Evolutionary conservation across 2,113 vertebrate genomes (phyloP), one percentile per base, ranked within the genome.

Genomic region (Pseudopodoces humilis): DNA sequence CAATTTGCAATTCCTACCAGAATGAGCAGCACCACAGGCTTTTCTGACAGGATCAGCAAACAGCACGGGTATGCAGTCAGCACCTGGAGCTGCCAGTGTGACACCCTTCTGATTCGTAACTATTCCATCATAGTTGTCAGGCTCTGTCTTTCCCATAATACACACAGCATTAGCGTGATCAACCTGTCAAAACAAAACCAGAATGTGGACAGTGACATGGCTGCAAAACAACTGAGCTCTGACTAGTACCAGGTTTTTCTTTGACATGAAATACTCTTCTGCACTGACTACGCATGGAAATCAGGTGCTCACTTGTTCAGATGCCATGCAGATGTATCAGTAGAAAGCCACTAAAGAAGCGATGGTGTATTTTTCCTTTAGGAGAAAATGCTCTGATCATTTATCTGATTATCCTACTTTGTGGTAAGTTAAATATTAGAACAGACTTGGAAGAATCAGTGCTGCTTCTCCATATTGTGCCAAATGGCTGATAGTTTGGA

Each of bases 21-120:
- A 98, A 79, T 99, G 99, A 94, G 99, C 99, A 55, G 98, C 99
- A 53, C 98, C 99, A 2, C 99, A 99, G 64, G 97, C 99, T 97
- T 98, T 99, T 88, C 84, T 95, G 94, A 98, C 97, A 13, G 99
- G 98, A 95, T 99, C 99, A 69, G 98, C 98, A 83, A 99, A 99
- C 65, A 99, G 96, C 85, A 99, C 88, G 0, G 99, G 98, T 92
- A 99, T 99, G 96, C 99, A 99, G 93, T 99, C 99, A 43, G 99
- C 99, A 8, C 99, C 99, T 1, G 99, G 99, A 64, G 99, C 99
- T 5, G 98, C 98, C 69, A 99, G 82, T 0, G 99, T 98, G 60
- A 98, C 94, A 15, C 98, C 98, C 10, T 59, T 97, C 93, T 95
- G 98, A 75, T 99, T 95, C 0, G 99, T 99, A 41, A 98, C 98